Conservation (phyloP, 1,140 invertebrate genomes). For the Eurosta solidaginis region DNA sequence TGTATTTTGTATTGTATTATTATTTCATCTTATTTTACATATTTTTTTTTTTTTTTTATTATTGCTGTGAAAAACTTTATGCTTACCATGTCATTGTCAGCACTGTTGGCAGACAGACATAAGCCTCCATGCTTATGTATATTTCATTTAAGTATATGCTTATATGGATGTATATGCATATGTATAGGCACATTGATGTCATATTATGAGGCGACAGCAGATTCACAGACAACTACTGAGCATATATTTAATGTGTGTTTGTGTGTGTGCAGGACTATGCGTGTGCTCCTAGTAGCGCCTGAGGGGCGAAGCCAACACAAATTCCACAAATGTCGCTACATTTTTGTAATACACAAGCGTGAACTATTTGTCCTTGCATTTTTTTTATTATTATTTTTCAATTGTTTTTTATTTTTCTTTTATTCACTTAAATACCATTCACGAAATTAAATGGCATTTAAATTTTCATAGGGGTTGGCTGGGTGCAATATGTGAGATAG, state of each 20-base stretch:
- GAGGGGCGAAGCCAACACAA: constrained; percentile 1
- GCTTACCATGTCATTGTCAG: not conserved
- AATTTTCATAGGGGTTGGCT: no score
- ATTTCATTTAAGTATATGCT: no score
- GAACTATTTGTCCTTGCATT: constrained; percentile 5
- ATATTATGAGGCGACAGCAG: not conserved
- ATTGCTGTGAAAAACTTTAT: no score
- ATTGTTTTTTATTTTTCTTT: not conserved
- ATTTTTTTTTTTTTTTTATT: no score
- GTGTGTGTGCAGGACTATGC: not conserved
- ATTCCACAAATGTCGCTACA: constrained; percentile 17
- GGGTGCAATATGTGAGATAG: no score
- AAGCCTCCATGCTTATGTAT: not conserved
- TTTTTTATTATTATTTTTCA: not conserved
- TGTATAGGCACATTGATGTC: not conserved
- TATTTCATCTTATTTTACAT: not conserved
- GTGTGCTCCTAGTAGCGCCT: not conserved
- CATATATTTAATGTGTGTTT: not conserved
- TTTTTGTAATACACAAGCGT: constrained; percentile 10
- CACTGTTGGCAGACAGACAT: constrained; percentile 6
- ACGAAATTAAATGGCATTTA: no score
- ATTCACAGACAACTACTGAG: not conserved
- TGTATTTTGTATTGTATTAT: not conserved
- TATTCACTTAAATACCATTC: no score
- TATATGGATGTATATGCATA: not conserved